Evolutionary conservation across 64 coral and sea anemone species (phyloP).

Genomic region (Dendrophyllia cribrosa): DNA sequence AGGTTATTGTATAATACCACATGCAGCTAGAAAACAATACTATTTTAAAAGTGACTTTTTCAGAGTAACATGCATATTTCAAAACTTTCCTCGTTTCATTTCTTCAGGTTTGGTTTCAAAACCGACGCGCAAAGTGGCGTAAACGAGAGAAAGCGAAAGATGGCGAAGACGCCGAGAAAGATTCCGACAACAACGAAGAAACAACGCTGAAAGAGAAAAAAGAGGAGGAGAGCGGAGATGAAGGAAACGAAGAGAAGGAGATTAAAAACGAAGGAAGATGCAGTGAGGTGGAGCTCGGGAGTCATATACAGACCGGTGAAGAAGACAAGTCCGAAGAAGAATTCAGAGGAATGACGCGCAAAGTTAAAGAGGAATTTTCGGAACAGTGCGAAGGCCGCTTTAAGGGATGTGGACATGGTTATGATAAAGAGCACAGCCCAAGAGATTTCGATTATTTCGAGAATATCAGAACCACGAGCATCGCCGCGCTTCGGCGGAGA

Average conservation of each 20-base stretch:
- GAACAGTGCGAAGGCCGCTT: constrained; percentile 22
- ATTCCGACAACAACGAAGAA: constrained; percentile 69
- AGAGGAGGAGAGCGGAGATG: background rate
- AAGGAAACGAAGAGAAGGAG: background rate
- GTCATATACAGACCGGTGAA: background rate
- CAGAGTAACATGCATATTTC: background rate
- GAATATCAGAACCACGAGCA: constrained; percentile 79
- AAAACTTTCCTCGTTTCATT: background rate
- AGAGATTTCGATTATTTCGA: constrained; percentile 75
- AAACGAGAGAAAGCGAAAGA: constrained; percentile 81
- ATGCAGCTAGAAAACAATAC: background rate
- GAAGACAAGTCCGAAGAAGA: background rate
- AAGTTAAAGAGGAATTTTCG: constrained; percentile 65
- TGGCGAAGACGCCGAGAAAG: constrained; percentile 45
- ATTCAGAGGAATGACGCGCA: constrained; percentile 8
- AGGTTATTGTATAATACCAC: constrained; percentile 1
- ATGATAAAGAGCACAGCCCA: constrained; percentile 36
- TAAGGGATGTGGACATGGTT: constrained; percentile 21
- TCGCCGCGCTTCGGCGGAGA: constrained; percentile 86
- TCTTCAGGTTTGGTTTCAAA: constrained; percentile 93
- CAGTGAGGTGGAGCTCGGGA: background rate
- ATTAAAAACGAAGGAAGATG: background rate
- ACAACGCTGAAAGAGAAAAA: constrained; percentile 38
- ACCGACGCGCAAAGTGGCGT: constrained; percentile 92
- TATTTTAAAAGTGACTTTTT: background rate